These are phyloP conservation scores for Sphenopsis melanotis DNA, from an alignment of 2,797 vertebrate species.

Conservation along the genomic window DNA sequence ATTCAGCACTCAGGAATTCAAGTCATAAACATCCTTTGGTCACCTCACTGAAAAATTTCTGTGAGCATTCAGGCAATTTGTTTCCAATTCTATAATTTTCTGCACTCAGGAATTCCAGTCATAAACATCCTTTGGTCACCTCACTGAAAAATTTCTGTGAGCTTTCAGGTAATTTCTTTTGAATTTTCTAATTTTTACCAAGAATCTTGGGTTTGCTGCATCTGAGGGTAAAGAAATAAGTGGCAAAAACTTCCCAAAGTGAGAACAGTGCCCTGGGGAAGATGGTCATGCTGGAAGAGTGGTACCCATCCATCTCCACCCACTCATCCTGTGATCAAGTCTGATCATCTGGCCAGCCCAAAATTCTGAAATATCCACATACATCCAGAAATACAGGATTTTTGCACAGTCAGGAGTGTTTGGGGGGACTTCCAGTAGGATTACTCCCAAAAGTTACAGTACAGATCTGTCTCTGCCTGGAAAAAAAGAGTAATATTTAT, in stretches of 20 bases:
- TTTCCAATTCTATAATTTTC: background rate
- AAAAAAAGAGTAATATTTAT: background rate
- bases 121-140: background rate
- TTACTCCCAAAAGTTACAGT: background rate
- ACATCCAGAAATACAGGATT: background rate
- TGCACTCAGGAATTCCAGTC: background rate
- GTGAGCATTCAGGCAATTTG: background rate
- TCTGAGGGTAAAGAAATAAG: background rate
- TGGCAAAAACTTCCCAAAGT: background rate
- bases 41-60: background rate
- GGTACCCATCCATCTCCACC: background rate
- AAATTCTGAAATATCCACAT: background rate
- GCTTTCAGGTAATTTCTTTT: background rate
- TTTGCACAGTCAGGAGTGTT: background rate
- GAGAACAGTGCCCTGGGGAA: background rate
- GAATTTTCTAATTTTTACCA: background rate
- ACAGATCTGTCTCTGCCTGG: background rate
- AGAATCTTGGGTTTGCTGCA: background rate
- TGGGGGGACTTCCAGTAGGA: background rate
- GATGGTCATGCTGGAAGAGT: background rate
- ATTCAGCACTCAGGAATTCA: background rate
- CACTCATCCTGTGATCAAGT: background rate
- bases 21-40: background rate
- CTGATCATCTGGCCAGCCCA: background rate
- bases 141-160: background rate